A percentile compares a stretch with the other conserved stretches of the same genome.
Evolutionary conservation across 37 sponge, comb jelly and placozoan species (phyloP).

Genomic region (Bolinopsis microptera): DNA sequence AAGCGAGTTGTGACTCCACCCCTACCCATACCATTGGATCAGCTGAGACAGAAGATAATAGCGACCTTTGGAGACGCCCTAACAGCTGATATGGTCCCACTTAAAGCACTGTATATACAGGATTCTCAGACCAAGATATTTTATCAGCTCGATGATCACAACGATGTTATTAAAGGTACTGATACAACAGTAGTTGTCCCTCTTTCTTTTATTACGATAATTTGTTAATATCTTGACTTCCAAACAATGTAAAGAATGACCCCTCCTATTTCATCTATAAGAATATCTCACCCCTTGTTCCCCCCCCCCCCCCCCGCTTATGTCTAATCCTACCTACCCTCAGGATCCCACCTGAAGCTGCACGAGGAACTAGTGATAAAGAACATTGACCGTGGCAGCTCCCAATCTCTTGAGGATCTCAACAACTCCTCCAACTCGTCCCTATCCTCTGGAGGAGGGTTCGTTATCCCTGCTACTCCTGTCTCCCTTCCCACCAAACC

Average conservation of each 20-base stretch:
- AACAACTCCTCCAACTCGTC: constrained; percentile 64
- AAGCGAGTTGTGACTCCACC: constrained; percentile 8
- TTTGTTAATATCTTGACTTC: too few species aligned
- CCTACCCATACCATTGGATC: constrained; percentile 37
- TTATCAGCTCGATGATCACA: constrained; percentile 59
- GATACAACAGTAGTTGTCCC: too few species aligned
- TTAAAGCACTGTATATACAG: constrained; percentile 66
- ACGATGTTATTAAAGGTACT: constrained; percentile 61
- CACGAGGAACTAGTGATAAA: constrained; percentile 20
- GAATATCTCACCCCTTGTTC: background rate
- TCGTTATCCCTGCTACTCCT: constrained; percentile 35
- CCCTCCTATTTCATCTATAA: background rate
- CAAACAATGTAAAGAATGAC: too few species aligned
- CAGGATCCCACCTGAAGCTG: constrained; percentile 38
- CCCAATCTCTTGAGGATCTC: constrained; percentile 36
- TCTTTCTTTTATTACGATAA: too few species aligned
- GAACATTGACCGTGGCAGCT: constrained; percentile 46
- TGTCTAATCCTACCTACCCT: background rate
- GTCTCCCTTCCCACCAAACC: background rate
- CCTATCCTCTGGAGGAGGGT: constrained; percentile 55
- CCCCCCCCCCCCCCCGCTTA: background rate
- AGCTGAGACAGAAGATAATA: background rate
- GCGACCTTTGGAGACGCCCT: background rate
- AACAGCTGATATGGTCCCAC: constrained; percentile 65
- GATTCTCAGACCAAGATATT: constrained; percentile 62